Percentiles rank a stretch among this genome's conserved stretches.
Conservation (phyloP, 1,140 invertebrate genomes). For the Cataglyphis hispanica region DNA sequence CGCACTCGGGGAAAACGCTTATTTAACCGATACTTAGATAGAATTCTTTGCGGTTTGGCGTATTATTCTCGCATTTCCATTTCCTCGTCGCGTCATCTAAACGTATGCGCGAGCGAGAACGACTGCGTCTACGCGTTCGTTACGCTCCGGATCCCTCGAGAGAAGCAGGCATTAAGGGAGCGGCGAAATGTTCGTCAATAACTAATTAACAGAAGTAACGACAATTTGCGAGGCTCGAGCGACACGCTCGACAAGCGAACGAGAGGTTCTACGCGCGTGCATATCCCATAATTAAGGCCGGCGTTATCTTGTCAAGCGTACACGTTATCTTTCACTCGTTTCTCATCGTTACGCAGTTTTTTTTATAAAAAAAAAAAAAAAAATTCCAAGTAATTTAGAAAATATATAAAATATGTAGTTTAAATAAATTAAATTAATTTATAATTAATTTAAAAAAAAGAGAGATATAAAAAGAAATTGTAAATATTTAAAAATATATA, state of each 20-base stretch:
- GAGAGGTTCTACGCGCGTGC: constrained; percentile 9
- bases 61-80: constrained; percentile 30
- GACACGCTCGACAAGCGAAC: constrained; percentile 9
- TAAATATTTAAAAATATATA: background rate
- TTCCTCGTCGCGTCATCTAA: constrained; percentile 29
- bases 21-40: constrained; percentile 8
- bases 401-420: background rate
- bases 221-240: constrained; percentile 26
- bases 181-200: constrained; percentile 50
- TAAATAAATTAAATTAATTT: background rate
- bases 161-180: constrained; percentile 31
- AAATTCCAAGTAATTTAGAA: background rate
- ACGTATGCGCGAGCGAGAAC: background rate
- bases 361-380: background rate
- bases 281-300: constrained; percentile 35
- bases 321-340: background rate
- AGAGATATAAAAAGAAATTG: background rate
- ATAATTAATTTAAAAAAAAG: background rate
- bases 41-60: constrained; percentile 32
- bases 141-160: background rate
- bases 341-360: constrained; percentile 9
- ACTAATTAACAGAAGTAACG: constrained; percentile 54
- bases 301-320: constrained; percentile 5
- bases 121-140: background rate
- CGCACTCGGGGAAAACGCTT: constrained; percentile 9